A percentile compares a stretch with the other conserved stretches of the same genome.
Conservation (phyloP, 2,113 vertebrate genomes). For the Syngnathus floridae region DNA sequence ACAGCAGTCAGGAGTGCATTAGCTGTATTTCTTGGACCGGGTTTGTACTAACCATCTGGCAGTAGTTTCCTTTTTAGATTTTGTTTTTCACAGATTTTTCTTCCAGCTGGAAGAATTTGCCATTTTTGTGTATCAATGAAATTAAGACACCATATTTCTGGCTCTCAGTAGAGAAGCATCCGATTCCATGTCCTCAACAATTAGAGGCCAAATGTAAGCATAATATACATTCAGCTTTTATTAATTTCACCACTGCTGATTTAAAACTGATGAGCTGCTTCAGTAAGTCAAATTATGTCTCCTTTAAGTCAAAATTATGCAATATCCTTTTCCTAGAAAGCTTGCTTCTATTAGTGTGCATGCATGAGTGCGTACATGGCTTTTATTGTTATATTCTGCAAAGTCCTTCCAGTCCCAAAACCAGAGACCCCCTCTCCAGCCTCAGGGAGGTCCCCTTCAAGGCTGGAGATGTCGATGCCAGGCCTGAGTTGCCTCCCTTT, state of each 20-base stretch:
- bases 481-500: conserved; percentile 22
- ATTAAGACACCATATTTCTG: conserved; percentile 24
- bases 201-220: not conserved
- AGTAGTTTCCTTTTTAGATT: conserved; percentile 23
- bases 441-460: conserved; percentile 28
- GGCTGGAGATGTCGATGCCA: conserved; percentile 16
- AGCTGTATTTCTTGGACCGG: conserved; percentile 40
- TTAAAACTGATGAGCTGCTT: conserved; percentile 16
- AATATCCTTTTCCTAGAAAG: conserved; percentile 35
- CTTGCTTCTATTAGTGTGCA: conserved; percentile 51
- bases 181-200: not conserved
- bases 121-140: conserved; percentile 3
- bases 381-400: conserved; percentile 33
- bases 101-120: conserved; percentile 29
- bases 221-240: not conserved
- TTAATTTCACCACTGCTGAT: not conserved
- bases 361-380: conserved; percentile 6
- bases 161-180: not conserved
- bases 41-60: conserved; percentile 26
- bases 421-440: conserved; percentile 4
- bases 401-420: conserved; percentile 29
- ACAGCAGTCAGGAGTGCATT: conserved; percentile 14
- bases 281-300: conserved; percentile 19
- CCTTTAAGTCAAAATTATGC: conserved; percentile 17
- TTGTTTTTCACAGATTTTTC: conserved; percentile 32